phyloP scores from a whole-genome alignment of 2,888 invertebrate genomes.

The Antheraea assamensis region DNA sequence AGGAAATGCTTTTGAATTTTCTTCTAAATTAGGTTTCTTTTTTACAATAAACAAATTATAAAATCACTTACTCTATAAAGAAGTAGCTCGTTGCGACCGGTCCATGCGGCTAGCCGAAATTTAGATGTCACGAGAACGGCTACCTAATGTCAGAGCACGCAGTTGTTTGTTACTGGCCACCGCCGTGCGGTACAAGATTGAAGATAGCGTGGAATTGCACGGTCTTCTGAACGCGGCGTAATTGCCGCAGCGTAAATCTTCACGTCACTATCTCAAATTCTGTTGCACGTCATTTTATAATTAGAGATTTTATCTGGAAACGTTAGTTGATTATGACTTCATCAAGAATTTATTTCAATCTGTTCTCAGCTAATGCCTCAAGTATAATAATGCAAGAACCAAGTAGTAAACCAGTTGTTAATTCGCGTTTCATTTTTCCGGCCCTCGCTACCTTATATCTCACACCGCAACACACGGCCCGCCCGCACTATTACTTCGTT shows the following conservation, averaged over 20 bases:
- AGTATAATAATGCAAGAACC: not conserved
- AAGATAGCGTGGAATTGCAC: constrained; percentile 67
- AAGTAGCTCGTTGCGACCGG: constrained; percentile 24
- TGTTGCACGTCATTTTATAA: constrained; percentile 3
- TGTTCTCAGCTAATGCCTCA: not conserved
- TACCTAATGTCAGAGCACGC: constrained; percentile 29
- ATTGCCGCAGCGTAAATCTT: constrained; percentile 37
- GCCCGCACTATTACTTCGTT: no score
- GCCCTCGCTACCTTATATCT: no score
- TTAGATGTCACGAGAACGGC: constrained; percentile 79
- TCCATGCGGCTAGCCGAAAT: constrained; percentile 73
- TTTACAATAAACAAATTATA: not conserved
- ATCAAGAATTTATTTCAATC: not conserved
- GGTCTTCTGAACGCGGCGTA: constrained; percentile 37
- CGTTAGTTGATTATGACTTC: not conserved
- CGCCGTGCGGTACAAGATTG: constrained; percentile 69
- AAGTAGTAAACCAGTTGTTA: no score
- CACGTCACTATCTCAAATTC: constrained; percentile 18
- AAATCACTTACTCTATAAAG: constrained; percentile 41
- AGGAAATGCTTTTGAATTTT: no score
- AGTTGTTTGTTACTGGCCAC: constrained; percentile 76
- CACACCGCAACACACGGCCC: no score
- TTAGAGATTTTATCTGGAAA: constrained; percentile 9
- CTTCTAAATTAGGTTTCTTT: no score
- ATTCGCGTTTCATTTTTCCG: no score